Conservation (phyloP, 2,113 vertebrate genomes). For the Brachypodius melanocephalos region DNA sequence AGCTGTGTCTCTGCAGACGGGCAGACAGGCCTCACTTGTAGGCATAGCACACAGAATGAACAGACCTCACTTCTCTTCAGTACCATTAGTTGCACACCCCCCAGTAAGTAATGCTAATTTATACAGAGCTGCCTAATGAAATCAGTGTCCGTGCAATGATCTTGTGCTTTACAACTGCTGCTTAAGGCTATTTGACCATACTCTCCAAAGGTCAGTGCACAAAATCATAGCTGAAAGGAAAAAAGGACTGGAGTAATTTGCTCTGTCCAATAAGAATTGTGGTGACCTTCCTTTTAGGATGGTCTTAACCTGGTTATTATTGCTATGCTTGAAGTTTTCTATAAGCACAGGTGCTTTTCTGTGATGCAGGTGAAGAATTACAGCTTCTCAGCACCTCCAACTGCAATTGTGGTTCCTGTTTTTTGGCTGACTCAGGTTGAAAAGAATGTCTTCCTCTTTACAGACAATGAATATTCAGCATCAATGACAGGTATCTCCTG, state of each 20-base stretch:
- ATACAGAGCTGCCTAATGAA: conserved; percentile 17
- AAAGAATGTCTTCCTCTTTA: neutral
- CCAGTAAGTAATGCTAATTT: conserved; percentile 25
- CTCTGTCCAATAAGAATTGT: neutral
- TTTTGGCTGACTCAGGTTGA: neutral
- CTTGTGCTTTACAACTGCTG: neutral
- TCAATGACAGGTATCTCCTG: neutral
- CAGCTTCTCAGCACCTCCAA: neutral
- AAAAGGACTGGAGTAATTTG: neutral
- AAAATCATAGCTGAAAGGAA: neutral
- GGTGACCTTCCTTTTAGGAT: neutral
- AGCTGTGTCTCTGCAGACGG: neutral
- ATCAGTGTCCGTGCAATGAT: neutral
- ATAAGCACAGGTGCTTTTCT: neutral
- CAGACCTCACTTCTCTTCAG: neutral
- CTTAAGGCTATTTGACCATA: conserved; percentile 27
- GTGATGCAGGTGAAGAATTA: neutral
- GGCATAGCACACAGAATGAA: neutral
- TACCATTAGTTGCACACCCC: neutral
- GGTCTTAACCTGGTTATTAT: conserved; percentile 2
- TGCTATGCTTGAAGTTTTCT: neutral
- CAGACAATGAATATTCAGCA: neutral
- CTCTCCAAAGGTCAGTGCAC: neutral
- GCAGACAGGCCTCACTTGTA: neutral
- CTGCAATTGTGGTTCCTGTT: neutral